Percentiles rank a stretch among this genome's conserved stretches.
phyloP scores from a whole-genome alignment of 2,888 invertebrate species.

The Panorpa germanica region DNA sequence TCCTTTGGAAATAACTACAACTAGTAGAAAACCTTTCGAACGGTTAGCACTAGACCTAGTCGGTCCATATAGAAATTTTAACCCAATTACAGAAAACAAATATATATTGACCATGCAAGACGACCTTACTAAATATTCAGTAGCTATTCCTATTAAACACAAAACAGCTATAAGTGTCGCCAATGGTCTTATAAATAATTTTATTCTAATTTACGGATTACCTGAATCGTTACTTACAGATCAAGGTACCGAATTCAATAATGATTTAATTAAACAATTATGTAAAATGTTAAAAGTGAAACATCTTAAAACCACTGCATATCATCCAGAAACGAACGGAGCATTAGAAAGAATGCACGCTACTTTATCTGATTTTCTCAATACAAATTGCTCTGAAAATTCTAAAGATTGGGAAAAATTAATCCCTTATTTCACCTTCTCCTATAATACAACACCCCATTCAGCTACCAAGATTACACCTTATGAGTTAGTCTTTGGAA shows the following conservation, averaged over 20 bases:
- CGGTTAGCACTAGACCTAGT: slow-evolving; percentile 16
- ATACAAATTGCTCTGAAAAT: slow-evolving; percentile 16
- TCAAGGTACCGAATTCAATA: slow-evolving; percentile 19
- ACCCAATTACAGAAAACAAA: slow-evolving; percentile 14
- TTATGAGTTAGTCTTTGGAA: slow-evolving; percentile 19
- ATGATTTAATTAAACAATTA: slow-evolving; percentile 17
- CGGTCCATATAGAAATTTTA: too few relatives aligned
- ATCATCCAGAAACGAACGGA: slow-evolving; percentile 18
- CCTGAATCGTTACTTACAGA: slow-evolving; percentile 20
- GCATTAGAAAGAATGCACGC: slow-evolving; percentile 17
- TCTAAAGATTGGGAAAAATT: slow-evolving; percentile 17
- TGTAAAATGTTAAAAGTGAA: slow-evolving; percentile 17
- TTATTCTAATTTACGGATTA: slow-evolving; percentile 19
- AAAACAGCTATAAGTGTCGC: slow-evolving; percentile 18
- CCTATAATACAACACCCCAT: slow-evolving; percentile 17
- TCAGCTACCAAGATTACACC: slow-evolving; percentile 17
- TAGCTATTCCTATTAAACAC: slow-evolving; percentile 15
- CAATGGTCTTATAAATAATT: slow-evolving; percentile 14
- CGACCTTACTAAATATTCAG: slow-evolving; percentile 15
- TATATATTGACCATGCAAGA: slow-evolving; percentile 16
- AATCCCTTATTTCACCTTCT: slow-evolving; percentile 16
- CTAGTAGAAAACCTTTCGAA: slow-evolving; percentile 16
- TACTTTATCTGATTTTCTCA: slow-evolving; percentile 16
- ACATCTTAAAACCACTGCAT: slow-evolving; percentile 16
- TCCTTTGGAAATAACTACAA: slow-evolving; percentile 18